A percentile compares a stretch with the other conserved stretches of the same genome.
Evolutionary conservation across 2,888 invertebrate species (phyloP).

Genomic region (Sycophila texana): DNA sequence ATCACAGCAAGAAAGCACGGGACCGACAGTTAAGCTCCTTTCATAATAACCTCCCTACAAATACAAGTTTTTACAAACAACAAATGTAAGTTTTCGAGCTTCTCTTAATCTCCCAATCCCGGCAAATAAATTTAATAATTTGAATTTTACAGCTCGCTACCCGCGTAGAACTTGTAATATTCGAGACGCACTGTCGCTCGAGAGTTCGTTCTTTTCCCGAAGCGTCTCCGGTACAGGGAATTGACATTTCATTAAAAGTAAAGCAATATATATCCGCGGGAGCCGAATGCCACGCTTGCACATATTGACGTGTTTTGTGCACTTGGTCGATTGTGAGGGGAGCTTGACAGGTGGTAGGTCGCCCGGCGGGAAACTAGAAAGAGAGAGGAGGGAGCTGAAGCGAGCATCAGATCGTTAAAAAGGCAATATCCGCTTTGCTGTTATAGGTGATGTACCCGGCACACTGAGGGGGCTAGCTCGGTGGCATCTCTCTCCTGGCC

Average conservation of each 20-base stretch:
- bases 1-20: neutral
- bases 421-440: conserved; percentile 63
- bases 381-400: neutral
- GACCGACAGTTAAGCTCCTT: neutral
- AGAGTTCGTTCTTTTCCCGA: too few species aligned
- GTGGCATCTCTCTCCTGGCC: conserved; percentile 13
- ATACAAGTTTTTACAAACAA: neutral
- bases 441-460: conserved; percentile 64
- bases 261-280: too few species aligned
- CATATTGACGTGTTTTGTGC: too few species aligned
- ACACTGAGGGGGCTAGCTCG: conserved; percentile 34
- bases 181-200: too few species aligned
- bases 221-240: neutral
- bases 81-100: too few species aligned
- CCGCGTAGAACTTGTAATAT: too few species aligned
- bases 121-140: too few species aligned
- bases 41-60: conserved; percentile 2
- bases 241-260: too few species aligned
- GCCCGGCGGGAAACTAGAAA: neutral
- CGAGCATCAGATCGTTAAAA: conserved; percentile 58
- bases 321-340: conserved; percentile 13
- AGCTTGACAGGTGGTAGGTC: neutral
- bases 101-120: too few species aligned
- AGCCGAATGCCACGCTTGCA: too few species aligned
- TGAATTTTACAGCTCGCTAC: too few species aligned